Base-by-base conservation (phyloP, 2,888 invertebrate species). In the Ophion ventricosus region DNA sequence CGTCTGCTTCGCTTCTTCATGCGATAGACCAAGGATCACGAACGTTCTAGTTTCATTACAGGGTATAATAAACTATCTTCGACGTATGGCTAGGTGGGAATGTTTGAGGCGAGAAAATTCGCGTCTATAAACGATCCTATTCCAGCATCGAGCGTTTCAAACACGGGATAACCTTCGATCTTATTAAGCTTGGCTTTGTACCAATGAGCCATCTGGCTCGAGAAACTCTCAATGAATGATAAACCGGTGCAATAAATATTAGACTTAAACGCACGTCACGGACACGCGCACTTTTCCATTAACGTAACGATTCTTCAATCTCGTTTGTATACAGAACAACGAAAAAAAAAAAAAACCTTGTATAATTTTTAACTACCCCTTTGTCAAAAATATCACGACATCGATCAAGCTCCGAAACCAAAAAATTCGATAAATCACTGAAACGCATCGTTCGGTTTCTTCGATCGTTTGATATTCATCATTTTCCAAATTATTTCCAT, bases 91-190 rank as follows among this genome's bases (percentile, higher is more conserved):
- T 23, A 4, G 54, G 10, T 66, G 76, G 76, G 64, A 72, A 73
- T 73, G 40, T 70, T 35, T 23, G 20, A 43, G n/a, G 8, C 40
- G 70, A 75, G 57, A 70, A 74, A 78, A 77, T 78, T 67, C 23
- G 63, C 67, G 49, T 61, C 77, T 73, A 73, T 49, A 59, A 73
- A 40, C 67, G 61, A 73, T 78, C 57, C 64, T n/a, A n/a, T 82
- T 74, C 63, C 25, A 56, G 35, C 63, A 49, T 26, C 57, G 14
- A 40, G 14, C 25, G 20, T 56, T 57, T 80, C 73, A 66, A 73
- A 73, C 57, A 73, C 25, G 43, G 74, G 80, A 81, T 81, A 81
- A 81, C 76, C 81, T 82, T 82, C 77, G 78, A 78, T 82, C 77
- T 82, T 82, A 78, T 82, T 77, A 73, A 73, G 73, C 57, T 80